A percentile compares a stretch with the other conserved stretches of the same genome.
These are phyloP conservation scores for Chrysochloris asiatica DNA, from an alignment of 2,113 vertebrate species.

Conservation along the genomic window DNA sequence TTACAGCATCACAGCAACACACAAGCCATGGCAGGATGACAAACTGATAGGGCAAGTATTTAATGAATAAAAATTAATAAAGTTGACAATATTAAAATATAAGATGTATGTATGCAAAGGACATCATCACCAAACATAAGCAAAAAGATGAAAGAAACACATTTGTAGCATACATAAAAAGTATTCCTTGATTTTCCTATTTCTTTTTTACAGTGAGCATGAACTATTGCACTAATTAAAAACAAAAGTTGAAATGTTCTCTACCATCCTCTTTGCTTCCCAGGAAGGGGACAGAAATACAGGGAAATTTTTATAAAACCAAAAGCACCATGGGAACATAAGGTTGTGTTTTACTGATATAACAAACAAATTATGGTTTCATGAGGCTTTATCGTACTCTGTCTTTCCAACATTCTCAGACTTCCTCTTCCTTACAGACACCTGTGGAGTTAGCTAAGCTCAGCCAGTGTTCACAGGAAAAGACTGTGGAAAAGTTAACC, in stretches of 20 bases:
- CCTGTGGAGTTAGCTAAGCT: neutral
- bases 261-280: neutral
- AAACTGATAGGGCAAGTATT: too few species aligned
- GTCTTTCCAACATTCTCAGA: neutral
- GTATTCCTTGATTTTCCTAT: neutral
- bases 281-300: neutral
- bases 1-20: too few species aligned
- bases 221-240: constrained; percentile 44
- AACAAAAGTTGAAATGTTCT: neutral
- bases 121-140: constrained; percentile 22
- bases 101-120: constrained; percentile 53
- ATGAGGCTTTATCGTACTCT: neutral
- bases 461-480: neutral
- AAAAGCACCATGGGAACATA: constrained; percentile 28
- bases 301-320: neutral
- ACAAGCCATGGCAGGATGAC: too few species aligned
- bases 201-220: constrained; percentile 17
- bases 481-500: neutral
- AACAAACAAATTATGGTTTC: neutral
- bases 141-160: neutral
- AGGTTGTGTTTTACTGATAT: constrained; percentile 10
- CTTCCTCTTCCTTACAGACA: neutral
- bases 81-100: constrained; percentile 55
- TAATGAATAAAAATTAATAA: constrained; percentile 55
- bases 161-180: constrained; percentile 16